Evolutionary conservation across 2,797 vertebrate genomes (phyloP).

Genomic region (Sebastes baramenuke): DNA sequence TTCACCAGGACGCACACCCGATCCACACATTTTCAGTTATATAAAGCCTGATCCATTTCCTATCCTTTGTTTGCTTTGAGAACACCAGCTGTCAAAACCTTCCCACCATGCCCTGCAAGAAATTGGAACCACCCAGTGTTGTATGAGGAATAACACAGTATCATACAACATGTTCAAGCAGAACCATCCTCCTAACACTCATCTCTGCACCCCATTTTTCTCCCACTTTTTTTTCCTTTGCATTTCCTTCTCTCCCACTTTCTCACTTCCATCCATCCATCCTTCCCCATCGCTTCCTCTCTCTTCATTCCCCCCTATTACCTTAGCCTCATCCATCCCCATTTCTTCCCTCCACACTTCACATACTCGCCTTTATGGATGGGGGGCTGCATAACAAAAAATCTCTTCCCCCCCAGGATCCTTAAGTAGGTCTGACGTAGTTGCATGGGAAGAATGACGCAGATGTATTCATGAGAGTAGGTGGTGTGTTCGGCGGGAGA

Average conservation of each 20-base stretch:
- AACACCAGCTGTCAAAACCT: neutral
- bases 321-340: slow-evolving; percentile 18
- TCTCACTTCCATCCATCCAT: neutral
- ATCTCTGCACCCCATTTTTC: neutral
- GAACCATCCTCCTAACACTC: neutral
- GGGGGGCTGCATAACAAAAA: slow-evolving; percentile 33
- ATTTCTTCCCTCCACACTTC: slow-evolving; percentile 26
- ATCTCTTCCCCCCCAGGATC: slow-evolving; percentile 31
- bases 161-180: neutral
- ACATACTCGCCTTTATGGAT: slow-evolving; percentile 34
- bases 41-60: neutral
- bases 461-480: slow-evolving; percentile 66
- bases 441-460: slow-evolving; percentile 67
- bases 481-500: slow-evolving; percentile 46
- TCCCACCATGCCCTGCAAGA: neutral
- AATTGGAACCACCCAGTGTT: too few species aligned
- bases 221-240: neutral
- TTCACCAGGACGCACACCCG: rapidly evolving
- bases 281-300: neutral
- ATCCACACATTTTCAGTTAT: neutral
- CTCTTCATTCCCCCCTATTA: neutral
- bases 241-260: neutral
- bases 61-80: neutral
- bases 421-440: slow-evolving; percentile 69
- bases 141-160: too few species aligned